Conservation (phyloP, 1,140 invertebrate genomes). For the Calliopsis andreniformis region DNA sequence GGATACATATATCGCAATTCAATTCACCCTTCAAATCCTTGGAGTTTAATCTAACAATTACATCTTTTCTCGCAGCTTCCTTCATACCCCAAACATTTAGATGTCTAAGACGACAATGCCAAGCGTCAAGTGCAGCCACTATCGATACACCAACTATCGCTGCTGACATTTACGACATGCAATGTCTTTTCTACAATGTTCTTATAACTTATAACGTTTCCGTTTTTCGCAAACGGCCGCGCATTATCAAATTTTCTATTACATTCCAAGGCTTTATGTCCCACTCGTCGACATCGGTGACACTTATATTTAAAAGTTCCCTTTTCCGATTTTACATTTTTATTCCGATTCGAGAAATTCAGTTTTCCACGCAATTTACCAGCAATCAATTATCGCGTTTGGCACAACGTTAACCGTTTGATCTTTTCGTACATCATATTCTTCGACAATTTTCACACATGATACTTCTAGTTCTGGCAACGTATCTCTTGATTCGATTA, state of each 20-base stretch:
- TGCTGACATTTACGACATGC: too few species aligned
- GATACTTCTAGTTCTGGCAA: not conserved
- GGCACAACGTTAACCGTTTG: too few species aligned
- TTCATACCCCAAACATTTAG: not conserved
- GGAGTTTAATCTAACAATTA: not conserved
- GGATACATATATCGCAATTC: not conserved
- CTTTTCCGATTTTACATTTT: too few species aligned
- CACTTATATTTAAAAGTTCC: too few species aligned
- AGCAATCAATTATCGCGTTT: not conserved
- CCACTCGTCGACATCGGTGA: too few species aligned
- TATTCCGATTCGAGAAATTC: too few species aligned
- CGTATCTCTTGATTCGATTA: slow-evolving; percentile 7
- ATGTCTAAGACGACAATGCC: not conserved
- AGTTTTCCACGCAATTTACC: not conserved
- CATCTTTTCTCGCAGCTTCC: not conserved
- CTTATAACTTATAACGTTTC: not conserved
- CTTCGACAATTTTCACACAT: slow-evolving; percentile 1
- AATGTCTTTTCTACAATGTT: not conserved
- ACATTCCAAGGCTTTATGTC: too few species aligned
- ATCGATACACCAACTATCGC: not conserved
- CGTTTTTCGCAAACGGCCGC: too few species aligned
- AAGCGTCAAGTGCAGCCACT: slow-evolving; percentile 16
- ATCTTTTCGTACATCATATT: not conserved
- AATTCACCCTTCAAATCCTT: not conserved
- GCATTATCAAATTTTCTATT: too few species aligned